Conservation (phyloP, 2,113 vertebrate species). For the Seriola quinqueradiata region DNA sequence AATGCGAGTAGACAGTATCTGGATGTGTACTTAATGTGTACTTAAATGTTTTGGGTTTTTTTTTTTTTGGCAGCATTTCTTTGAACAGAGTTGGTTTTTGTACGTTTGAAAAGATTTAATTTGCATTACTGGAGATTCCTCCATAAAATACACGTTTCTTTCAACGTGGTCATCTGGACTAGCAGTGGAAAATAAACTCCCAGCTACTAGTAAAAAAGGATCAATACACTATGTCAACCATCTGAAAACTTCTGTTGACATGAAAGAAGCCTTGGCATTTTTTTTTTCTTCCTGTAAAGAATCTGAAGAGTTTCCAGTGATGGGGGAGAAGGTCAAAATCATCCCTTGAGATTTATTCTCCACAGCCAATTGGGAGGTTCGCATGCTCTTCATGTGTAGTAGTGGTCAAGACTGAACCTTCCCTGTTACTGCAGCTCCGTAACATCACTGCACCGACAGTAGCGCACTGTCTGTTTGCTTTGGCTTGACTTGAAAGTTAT, state of each 20-base stretch:
- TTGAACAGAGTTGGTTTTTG: background rate
- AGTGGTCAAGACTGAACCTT: no score
- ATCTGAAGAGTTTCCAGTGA: slow-evolving; percentile 12
- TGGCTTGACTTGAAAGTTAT: no score
- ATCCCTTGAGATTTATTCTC: slow-evolving; percentile 22
- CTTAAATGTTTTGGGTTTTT: no score
- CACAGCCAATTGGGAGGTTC: background rate
- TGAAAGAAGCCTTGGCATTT: background rate
- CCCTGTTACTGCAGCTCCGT: no score
- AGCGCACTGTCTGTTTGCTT: no score
- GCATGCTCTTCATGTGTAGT: background rate
- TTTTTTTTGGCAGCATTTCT: background rate
- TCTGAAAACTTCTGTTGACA: background rate
- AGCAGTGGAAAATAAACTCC: background rate
- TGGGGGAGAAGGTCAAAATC: slow-evolving; percentile 27
- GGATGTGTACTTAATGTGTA: no score
- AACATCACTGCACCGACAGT: no score
- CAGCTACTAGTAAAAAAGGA: background rate
- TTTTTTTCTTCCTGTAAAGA: background rate
- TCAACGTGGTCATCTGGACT: background rate
- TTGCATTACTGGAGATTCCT: background rate
- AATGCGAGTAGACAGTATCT: background rate
- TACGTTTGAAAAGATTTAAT: background rate
- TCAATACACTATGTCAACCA: background rate
- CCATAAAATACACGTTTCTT: no score